phyloP scores from a whole-genome alignment of 2,113 vertebrate genomes.

The Fregetta grallaria region DNA sequence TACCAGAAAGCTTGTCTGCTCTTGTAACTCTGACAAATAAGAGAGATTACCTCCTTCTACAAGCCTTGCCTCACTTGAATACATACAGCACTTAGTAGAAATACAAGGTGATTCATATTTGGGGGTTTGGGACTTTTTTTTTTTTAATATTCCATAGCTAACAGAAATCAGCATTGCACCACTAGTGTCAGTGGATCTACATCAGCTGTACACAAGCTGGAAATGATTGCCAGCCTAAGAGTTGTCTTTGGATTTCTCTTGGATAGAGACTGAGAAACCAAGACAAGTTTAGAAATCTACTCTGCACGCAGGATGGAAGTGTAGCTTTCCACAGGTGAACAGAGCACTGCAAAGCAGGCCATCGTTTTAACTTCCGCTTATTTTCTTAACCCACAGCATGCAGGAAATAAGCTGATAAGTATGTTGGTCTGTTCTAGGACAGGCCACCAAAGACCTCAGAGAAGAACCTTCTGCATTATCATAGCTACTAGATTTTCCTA shows the following conservation, averaged over 20 bases:
- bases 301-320: fast-evolving
- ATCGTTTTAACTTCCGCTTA: neutral
- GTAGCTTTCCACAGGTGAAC: neutral
- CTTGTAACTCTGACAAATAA: neutral
- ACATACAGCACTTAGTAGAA: neutral
- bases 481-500: neutral
- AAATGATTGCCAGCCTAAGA: neutral
- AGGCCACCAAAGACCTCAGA: neutral
- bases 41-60: neutral
- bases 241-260: fast-evolving
- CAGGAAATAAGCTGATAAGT: neutral
- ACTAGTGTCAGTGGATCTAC: neutral
- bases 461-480: neutral
- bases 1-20: neutral
- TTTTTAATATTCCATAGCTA: too few species aligned
- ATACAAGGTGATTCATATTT: neutral
- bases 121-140: fast-evolving
- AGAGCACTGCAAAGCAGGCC: neutral
- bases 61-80: neutral
- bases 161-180: neutral
- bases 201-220: neutral
- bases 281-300: fast-evolving
- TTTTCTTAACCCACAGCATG: neutral
- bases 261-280: neutral
- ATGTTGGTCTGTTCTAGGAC: neutral